Evolutionary conservation across 2,888 invertebrate species (phyloP).

Genomic region (Brachypterus glaber): DNA sequence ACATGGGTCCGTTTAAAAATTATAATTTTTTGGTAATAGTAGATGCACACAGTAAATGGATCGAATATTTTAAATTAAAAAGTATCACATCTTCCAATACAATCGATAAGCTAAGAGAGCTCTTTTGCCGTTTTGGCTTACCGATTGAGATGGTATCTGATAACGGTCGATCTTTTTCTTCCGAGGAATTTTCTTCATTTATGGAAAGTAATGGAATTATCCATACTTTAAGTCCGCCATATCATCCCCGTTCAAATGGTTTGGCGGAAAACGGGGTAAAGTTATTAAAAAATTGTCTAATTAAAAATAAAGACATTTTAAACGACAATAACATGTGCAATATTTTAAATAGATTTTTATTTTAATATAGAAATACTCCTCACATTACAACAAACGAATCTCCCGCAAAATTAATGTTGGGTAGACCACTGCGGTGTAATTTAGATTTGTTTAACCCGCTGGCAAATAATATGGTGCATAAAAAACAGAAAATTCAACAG

Average conservation of each 20-base stretch:
- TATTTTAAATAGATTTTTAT: slow-evolving; percentile 12
- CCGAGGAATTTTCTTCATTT: slow-evolving; percentile 18
- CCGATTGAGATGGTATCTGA: slow-evolving; percentile 24
- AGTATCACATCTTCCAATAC: slow-evolving; percentile 15
- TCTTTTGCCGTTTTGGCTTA: slow-evolving; percentile 25
- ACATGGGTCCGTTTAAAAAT: slow-evolving; percentile 20
- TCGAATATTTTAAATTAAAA: slow-evolving; percentile 20
- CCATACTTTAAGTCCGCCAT: too few species aligned
- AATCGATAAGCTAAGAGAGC: slow-evolving; percentile 14
- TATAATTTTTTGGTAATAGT: slow-evolving; percentile 20
- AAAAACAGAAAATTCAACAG: too few species aligned
- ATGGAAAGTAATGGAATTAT: slow-evolving; percentile 12
- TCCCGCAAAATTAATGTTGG: slow-evolving; percentile 12
- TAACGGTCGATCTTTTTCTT: slow-evolving; percentile 23
- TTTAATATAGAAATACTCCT: slow-evolving; percentile 13
- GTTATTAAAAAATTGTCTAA: slow-evolving; percentile 12
- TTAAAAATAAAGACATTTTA: slow-evolving; percentile 11
- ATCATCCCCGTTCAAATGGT: too few species aligned
- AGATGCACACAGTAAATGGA: slow-evolving; percentile 23
- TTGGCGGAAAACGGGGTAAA: too few species aligned
- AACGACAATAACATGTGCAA: slow-evolving; percentile 6
- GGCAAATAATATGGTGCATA: too few species aligned
- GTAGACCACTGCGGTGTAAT: slow-evolving; percentile 9
- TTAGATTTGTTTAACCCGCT: slow-evolving; percentile 4
- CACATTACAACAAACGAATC: slow-evolving; percentile 12